A percentile compares a stretch with the other conserved stretches of the same genome.
These are phyloP conservation scores for Teleiodes luculella DNA, from an alignment of 2,888 invertebrate species.

Conservation along the genomic window DNA sequence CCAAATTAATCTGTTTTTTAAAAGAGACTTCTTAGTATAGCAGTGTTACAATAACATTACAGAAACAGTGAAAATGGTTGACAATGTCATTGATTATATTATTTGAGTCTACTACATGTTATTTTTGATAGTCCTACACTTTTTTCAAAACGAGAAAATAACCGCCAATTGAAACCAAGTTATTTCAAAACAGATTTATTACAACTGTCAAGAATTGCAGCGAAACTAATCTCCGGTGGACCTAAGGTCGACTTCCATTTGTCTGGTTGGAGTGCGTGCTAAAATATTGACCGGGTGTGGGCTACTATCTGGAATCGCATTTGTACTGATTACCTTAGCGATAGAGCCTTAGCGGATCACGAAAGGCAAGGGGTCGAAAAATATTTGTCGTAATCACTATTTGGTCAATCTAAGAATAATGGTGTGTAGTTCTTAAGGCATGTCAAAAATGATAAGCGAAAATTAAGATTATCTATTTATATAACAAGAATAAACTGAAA, in stretches of 20 bases:
- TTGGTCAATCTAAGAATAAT: not conserved
- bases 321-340: conserved; percentile 66
- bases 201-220: conserved; percentile 17
- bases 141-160: too few relatives aligned
- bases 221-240: conserved; percentile 44
- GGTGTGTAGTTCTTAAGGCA: too few relatives aligned
- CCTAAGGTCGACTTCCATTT: conserved; percentile 60
- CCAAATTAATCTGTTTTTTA: too few relatives aligned
- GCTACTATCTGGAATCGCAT: conserved; percentile 62
- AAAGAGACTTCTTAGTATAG: too few relatives aligned
- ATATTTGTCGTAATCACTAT: not conserved
- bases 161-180: not conserved
- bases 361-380: conserved; percentile 30
- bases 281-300: conserved; percentile 65
- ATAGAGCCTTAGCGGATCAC: conserved; percentile 38
- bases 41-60: too few relatives aligned
- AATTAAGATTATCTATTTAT: too few relatives aligned
- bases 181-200: not conserved
- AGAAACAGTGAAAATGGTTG: too few relatives aligned
- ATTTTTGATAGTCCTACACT: too few relatives aligned
- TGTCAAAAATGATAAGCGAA: too few relatives aligned
- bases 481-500: too few relatives aligned
- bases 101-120: too few relatives aligned
- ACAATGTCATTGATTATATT: too few relatives aligned
- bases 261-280: conserved; percentile 67